phyloP scores from a whole-genome alignment of 2,797 vertebrate species.

The Leuciscus waleckii region DNA sequence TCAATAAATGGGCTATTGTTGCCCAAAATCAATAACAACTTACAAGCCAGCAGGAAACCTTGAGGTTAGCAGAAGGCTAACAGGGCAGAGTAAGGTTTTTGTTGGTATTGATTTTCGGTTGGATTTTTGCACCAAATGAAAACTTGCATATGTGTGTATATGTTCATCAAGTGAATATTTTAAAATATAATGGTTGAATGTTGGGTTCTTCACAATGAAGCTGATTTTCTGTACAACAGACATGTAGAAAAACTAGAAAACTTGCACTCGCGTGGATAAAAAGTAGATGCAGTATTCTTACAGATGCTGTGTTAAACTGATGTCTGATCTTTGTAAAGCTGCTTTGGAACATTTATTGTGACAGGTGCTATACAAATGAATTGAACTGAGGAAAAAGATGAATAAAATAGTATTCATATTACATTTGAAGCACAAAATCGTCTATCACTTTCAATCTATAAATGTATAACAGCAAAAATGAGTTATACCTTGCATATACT shows the following conservation, averaged over 20 bases:
- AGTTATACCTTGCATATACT: neutral
- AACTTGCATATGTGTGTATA: neutral
- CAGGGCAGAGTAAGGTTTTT: neutral
- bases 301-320: neutral
- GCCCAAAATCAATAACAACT: constrained; percentile 74
- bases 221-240: neutral
- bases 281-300: neutral
- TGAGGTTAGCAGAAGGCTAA: constrained; percentile 58
- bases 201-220: neutral
- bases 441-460: neutral
- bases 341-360: neutral
- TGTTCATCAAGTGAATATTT: neutral
- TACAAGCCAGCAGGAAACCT: constrained; percentile 58
- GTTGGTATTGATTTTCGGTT: too few species aligned
- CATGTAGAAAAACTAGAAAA: neutral
- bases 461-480: neutral
- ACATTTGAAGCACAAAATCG: neutral
- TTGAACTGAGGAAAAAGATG: neutral
- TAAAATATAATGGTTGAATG: neutral
- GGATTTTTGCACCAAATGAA: constrained; percentile 29
- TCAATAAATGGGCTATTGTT: constrained; percentile 68
- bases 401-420: neutral
- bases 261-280: too few species aligned
- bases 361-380: neutral
- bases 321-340: neutral